These are phyloP conservation scores for Nasonia oneida DNA, from an alignment of 2,888 invertebrate species.

Conservation along the genomic window DNA sequence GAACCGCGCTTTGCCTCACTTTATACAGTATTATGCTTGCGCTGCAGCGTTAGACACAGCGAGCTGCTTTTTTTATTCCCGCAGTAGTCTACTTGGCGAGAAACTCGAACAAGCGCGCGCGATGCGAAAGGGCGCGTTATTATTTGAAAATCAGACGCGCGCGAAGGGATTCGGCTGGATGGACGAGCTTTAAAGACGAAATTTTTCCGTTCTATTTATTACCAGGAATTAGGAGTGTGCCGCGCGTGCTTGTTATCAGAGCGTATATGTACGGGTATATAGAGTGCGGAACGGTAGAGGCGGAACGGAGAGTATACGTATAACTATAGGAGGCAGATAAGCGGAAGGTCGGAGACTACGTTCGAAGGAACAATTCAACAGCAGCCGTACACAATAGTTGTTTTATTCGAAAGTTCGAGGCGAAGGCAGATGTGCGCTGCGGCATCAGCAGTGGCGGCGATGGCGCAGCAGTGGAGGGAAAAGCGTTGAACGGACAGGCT, in stretches of 20 bases:
- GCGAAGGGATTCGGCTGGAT: not conserved
- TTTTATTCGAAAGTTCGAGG: constrained; percentile 73
- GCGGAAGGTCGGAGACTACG: constrained; percentile 5
- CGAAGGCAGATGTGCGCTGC: constrained; percentile 40
- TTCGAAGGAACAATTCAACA: constrained; percentile 61
- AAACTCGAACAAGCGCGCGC: constrained; percentile 37
- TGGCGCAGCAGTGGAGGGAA: not conserved
- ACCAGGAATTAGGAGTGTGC: not conserved
- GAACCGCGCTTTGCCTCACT: not conserved
- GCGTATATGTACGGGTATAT: not conserved
- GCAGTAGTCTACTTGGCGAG: constrained; percentile 45
- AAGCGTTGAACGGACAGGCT: not conserved
- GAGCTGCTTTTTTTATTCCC: not conserved
- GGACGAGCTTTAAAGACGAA: no score
- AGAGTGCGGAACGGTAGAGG: not conserved
- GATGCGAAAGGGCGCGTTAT: constrained; percentile 1
- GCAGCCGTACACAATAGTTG: constrained; percentile 70
- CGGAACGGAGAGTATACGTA: not conserved
- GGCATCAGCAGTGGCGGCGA: not conserved
- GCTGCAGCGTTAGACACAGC: not conserved
- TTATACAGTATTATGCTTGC: not conserved
- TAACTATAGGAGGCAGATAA: not conserved
- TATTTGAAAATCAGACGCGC: constrained; percentile 50
- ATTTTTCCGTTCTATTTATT: not conserved
- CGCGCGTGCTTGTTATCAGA: not conserved